Evolutionary conservation across 2,888 invertebrate species (phyloP).

Genomic region (Tortrix viridana): DNA sequence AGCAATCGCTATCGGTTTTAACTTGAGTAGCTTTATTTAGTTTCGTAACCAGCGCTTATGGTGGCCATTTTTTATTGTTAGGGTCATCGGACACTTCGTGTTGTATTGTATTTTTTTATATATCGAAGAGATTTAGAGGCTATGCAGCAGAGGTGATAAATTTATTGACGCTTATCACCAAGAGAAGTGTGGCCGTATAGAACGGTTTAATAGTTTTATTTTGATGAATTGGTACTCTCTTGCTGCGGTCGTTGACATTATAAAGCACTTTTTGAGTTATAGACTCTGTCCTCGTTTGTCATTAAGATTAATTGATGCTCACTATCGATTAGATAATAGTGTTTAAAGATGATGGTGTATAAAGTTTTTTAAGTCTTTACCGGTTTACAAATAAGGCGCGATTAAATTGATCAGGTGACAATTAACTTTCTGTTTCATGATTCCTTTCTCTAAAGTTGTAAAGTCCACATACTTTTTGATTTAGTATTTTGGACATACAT

Average conservation of each 20-base stretch:
- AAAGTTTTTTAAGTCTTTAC: constrained; percentile 7
- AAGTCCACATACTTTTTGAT: neutral
- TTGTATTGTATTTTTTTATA: constrained; percentile 64
- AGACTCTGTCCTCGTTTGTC: constrained; percentile 15
- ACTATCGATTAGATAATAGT: constrained; percentile 15
- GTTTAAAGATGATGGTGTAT: constrained; percentile 23
- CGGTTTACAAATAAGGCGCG: constrained; percentile 10
- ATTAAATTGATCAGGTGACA: constrained; percentile 9
- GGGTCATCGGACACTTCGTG: constrained; percentile 70
- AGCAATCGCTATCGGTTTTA: constrained; percentile 14
- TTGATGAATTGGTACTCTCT: constrained; percentile 42
- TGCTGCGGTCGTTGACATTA: constrained; percentile 35
- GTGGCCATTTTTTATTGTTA: constrained; percentile 77
- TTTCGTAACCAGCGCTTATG: constrained; percentile 70
- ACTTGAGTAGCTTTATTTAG: constrained; percentile 42
- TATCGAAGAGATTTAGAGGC: constrained; percentile 67
- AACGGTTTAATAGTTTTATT: constrained; percentile 50
- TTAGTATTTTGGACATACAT: neutral
- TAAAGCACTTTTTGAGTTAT: constrained; percentile 6
- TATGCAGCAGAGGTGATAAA: constrained; percentile 69
- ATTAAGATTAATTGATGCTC: constrained; percentile 24
- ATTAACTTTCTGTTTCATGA: neutral
- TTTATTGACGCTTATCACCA: constrained; percentile 75
- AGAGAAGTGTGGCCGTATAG: constrained; percentile 57
- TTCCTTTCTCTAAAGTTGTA: no score